Base-by-base conservation (phyloP, 2,888 invertebrate species). In the Synergus itoensis region DNA sequence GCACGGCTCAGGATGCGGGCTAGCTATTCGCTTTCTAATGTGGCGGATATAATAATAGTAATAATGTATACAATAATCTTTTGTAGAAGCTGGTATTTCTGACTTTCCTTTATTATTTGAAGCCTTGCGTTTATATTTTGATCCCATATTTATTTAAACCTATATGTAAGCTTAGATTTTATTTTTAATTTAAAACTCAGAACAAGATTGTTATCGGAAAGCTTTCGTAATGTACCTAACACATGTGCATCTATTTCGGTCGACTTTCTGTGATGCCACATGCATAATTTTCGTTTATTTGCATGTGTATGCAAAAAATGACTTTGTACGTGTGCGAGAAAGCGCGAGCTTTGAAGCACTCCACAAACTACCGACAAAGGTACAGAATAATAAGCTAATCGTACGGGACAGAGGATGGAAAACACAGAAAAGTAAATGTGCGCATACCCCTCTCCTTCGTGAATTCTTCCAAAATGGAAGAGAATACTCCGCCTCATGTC, bases 381-480 rank as follows among this genome's bases (percentile, higher is more conserved):
- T 83, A 82, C 81, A 83, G 87, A 88, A 89, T 89, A 88, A 89
- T 88, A 88, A 88, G 89, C 89, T 89, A 89, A 89, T 89, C 89
- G 89, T 87, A 82, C 81, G 80, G 75, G 79, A 82, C 80, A 81
- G 79, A 81, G 77, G 76, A 53, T 80, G 76, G 76, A 79, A 79
- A 82, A 83, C 77, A 82, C 73, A 80, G 62, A 28, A 78, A 81
- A 83, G 80, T 81, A 81, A 83, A 82, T 83, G 82, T 63, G 62
- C 14, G 62, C 80, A 57, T 79, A 81, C 75, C 80, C 76, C 53
- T 2, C n/a, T 53, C 48, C 2, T 53, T 53, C 14, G 75, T 81
- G 79, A 83, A 80, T 76, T 82, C 64, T 77, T 77, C 28, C 77
- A 62, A 65, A 67, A 78, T 80, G 45, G 60, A 64, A 75, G 63